Percentiles rank a stretch among this genome's conserved stretches.
These are phyloP conservation scores for Yasuhikotakia modesta DNA, from an alignment of 2,797 vertebrate species.

Conservation along the genomic window DNA sequence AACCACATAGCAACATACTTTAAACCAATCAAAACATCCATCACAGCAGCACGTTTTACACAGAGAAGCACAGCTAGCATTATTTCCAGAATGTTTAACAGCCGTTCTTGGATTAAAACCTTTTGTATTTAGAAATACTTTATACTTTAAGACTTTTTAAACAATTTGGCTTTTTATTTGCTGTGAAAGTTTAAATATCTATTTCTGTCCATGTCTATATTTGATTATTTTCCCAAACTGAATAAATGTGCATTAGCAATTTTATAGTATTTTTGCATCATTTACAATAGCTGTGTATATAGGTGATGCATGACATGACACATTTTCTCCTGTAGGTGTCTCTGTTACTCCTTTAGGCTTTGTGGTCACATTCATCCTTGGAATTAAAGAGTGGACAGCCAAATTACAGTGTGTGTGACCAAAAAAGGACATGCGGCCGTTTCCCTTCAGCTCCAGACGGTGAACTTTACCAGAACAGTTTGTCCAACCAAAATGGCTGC, in stretches of 20 bases:
- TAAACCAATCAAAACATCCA: no score
- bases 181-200: no score
- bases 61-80: no score
- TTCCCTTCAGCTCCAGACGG: constrained; percentile 57
- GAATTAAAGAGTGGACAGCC: constrained; percentile 59
- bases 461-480: constrained; percentile 58
- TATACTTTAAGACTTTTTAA: no score
- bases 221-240: no score
- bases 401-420: constrained; percentile 66
- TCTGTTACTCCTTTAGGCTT: constrained; percentile 60
- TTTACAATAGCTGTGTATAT: neutral
- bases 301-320: neutral
- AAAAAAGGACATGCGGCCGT: constrained; percentile 77
- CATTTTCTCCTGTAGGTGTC: constrained; percentile 78
- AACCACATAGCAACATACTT: no score
- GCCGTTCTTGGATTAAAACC: no score
- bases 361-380: constrained; percentile 51
- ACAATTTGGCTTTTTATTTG: no score
- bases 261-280: constrained; percentile 25
- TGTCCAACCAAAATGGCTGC: constrained; percentile 4
- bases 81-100: no score
- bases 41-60: no score
- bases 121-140: no score
- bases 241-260: neutral
- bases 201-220: no score